Evolutionary conservation across 2,113 vertebrate species (phyloP).

Genomic region (Raja brachyura): DNA sequence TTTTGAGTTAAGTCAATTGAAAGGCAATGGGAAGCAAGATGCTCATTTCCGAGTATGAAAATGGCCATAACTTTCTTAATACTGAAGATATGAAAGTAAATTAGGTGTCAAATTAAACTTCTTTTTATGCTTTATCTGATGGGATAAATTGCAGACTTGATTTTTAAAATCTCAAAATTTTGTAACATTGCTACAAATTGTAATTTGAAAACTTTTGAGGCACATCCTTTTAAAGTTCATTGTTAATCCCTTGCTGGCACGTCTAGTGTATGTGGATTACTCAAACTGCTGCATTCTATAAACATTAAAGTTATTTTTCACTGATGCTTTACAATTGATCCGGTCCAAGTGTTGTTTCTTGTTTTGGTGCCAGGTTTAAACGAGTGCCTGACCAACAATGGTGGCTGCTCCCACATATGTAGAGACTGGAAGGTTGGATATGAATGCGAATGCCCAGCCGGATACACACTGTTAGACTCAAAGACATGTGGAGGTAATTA

Average conservation of each 20-base stretch:
- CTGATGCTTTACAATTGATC: neutral
- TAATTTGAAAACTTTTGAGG: neutral
- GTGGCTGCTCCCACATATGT: conserved; percentile 94
- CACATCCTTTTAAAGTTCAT: neutral
- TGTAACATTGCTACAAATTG: too few relatives aligned
- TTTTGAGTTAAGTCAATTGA: too few relatives aligned
- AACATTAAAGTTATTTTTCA: neutral
- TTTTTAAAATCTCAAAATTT: too few relatives aligned
- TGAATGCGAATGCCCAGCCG: conserved; percentile 83
- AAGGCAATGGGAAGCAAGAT: too few relatives aligned
- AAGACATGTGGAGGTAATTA: conserved; percentile 91
- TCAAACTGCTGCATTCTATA: neutral
- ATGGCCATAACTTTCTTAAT: too few relatives aligned
- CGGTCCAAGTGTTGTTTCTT: neutral
- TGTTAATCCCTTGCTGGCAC: neutral
- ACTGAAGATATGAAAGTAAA: too few relatives aligned
- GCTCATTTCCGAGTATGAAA: too few relatives aligned
- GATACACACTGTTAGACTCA: conserved; percentile 88
- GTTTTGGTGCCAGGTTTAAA: conserved; percentile 55
- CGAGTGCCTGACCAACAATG: conserved; percentile 79
- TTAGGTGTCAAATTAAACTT: too few relatives aligned
- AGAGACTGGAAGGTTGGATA: conserved; percentile 80
- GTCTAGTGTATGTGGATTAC: neutral
- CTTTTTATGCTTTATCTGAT: too few relatives aligned
- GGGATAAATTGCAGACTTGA: too few relatives aligned